Conservation (phyloP, 2,797 vertebrate species). For the Chelon auratus region DNA sequence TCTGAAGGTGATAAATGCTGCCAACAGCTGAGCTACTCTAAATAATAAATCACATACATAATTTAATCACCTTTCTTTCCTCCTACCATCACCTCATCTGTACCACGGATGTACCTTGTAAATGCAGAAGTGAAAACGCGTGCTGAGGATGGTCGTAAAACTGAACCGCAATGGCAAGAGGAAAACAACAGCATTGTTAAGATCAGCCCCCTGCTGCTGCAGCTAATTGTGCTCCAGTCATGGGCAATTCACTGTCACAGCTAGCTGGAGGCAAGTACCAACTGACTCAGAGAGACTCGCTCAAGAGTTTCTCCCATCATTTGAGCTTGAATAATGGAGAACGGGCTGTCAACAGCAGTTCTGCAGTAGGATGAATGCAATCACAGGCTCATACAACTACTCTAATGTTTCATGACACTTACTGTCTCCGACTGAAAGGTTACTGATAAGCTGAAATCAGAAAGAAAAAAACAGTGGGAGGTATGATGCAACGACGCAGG, state of each 20-base stretch:
- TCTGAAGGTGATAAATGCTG: slow-evolving; percentile 13
- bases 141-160: slow-evolving; percentile 75
- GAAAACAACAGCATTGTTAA: slow-evolving; percentile 83
- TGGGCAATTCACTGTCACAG: slow-evolving; percentile 64
- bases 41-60: slow-evolving; percentile 59
- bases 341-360: slow-evolving; percentile 34
- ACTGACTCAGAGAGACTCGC: slow-evolving; percentile 45
- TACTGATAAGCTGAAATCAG: slow-evolving; percentile 51
- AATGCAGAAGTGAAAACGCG: slow-evolving; percentile 65
- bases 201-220: slow-evolving; percentile 66
- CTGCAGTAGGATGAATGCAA: slow-evolving; percentile 41
- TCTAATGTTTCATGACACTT: slow-evolving; percentile 36
- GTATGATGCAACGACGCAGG: slow-evolving; percentile 56
- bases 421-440: slow-evolving; percentile 42
- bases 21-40: slow-evolving; percentile 12
- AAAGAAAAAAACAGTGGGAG: slow-evolving; percentile 41
- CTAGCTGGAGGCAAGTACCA: slow-evolving; percentile 48
- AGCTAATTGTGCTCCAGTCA: slow-evolving; percentile 78
- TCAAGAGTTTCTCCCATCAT: slow-evolving; percentile 44
- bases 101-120: slow-evolving; percentile 37
- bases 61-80: slow-evolving; percentile 44
- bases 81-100: slow-evolving; percentile 42
- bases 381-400: slow-evolving; percentile 40
- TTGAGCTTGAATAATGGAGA: slow-evolving; percentile 46
- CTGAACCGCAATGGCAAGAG: slow-evolving; percentile 66